Evolutionary conservation across 2,888 invertebrate species (phyloP), one percentile per base, ranked within the genome.

Genomic region (Allolobophora icterica): DNA sequence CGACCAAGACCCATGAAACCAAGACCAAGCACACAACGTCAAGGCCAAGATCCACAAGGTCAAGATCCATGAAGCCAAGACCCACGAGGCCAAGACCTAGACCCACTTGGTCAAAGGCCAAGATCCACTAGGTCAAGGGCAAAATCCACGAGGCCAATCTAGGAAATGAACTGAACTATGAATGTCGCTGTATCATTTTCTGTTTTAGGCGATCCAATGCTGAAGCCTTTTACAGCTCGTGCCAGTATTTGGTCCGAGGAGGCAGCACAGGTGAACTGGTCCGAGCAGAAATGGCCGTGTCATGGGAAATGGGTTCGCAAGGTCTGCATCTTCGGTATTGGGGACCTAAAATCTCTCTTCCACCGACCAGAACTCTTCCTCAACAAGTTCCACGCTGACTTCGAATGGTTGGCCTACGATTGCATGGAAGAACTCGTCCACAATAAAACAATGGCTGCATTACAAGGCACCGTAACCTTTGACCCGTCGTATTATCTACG

Each of bases 271-370:
- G 71, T 71, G 8, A 91, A 91, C 90, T 92, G 91, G 92, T 92
- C 92, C 30, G 13, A 71, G 71, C 8, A 71, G 71, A 71, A n/a
- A 24, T 24, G 71, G 71, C 1, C 4, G 30, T 71, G 71, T 13
- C 71, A 71, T 30, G 71, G 71, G 30, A 71, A n/a, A n/a, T 92
- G 92, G 92, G 89, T 91, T 0, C 84, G 90, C 33, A 93, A 93
- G 17, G 92, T 95, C 17, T 95, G 95, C 90, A 93, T 94, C 5
- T 94, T 94, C 90, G 94, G 94, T 1, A 92, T 94, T 0, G 93
- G 93, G 21, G 95, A 93, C 89, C 92, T 95, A 8, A 91, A 92
- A 5, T 92, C 92, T 91, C 92, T 95, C 2, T 89, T 91, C 1
- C 89, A 92, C 15, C 92, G 93, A 34, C 93, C 93, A 33, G 93